Evolutionary conservation across 2,113 vertebrate species (phyloP).

Genomic region (Odocoileus hemionus): DNA sequence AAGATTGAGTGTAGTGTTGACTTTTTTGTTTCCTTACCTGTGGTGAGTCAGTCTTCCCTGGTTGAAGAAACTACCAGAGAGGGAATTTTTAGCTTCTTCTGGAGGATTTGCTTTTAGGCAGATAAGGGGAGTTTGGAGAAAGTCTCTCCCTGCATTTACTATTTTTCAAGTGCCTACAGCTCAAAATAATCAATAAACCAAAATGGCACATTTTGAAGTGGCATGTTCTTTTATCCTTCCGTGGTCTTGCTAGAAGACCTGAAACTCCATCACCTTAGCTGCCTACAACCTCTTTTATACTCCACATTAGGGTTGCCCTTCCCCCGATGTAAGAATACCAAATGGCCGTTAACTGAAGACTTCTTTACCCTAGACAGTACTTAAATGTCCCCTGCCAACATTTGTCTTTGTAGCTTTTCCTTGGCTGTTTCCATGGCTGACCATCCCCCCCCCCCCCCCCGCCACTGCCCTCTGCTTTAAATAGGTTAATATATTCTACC

Average conservation of each 20-base stretch:
- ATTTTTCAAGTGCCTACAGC: neutral
- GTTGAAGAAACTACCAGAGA: neutral
- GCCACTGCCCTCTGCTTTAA: neutral
- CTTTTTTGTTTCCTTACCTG: neutral
- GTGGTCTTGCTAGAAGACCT: neutral
- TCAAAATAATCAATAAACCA: neutral
- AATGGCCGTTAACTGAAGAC: neutral
- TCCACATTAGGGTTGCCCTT: neutral
- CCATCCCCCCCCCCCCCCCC: neutral
- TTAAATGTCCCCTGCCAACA: neutral
- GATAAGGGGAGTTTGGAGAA: neutral
- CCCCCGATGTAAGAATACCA: neutral
- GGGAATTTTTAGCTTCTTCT: neutral
- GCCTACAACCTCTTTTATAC: neutral
- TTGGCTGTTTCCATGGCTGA: neutral
- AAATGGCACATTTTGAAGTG: neutral
- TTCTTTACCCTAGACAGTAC: neutral
- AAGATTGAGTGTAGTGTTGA: neutral
- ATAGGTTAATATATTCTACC: neutral
- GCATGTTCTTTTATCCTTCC: neutral
- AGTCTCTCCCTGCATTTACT: neutral
- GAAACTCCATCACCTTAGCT: neutral
- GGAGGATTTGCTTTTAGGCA: neutral
- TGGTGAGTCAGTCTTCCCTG: neutral
- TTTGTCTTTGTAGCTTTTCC: neutral